Conservation (phyloP, 2,888 invertebrate genomes). For the Cheilosia vernalis region DNA sequence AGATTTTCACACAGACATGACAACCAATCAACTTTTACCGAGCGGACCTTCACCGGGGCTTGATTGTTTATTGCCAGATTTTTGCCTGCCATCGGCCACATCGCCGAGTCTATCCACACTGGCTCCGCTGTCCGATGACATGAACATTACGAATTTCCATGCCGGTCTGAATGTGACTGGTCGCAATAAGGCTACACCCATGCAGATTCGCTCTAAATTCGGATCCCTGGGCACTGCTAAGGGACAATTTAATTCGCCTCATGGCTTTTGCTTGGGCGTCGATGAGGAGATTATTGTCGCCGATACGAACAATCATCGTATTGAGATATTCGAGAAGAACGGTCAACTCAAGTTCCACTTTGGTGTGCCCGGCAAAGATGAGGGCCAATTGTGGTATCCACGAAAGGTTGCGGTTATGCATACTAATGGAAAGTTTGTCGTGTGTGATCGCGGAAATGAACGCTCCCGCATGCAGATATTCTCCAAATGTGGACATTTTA, state of each 20-base stretch:
- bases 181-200: conserved; percentile 90
- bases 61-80: conserved; percentile 86
- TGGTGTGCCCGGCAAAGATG: conserved; percentile 96
- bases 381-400: conserved; percentile 98
- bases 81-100: conserved; percentile 86
- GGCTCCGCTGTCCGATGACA: conserved; percentile 84
- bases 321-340: conserved; percentile 97
- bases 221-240: conserved; percentile 96
- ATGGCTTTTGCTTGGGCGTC: conserved; percentile 97
- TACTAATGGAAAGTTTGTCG: conserved; percentile 95
- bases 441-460: conserved; percentile 98
- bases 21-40: conserved; percentile 84
- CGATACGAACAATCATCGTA: conserved; percentile 98
- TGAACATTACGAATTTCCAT: conserved; percentile 83
- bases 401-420: conserved; percentile 97
- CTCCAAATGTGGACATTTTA: conserved; percentile 96
- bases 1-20: conserved; percentile 84
- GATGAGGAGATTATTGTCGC: conserved; percentile 98
- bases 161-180: conserved; percentile 85
- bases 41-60: conserved; percentile 86
- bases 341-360: conserved; percentile 97
- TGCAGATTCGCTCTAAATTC: conserved; percentile 96
- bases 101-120: conserved; percentile 85
- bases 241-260: conserved; percentile 98
- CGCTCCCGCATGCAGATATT: conserved; percentile 99